phyloP scores from a whole-genome alignment of 2,797 vertebrate genomes.

The Myotis planiceps region DNA sequence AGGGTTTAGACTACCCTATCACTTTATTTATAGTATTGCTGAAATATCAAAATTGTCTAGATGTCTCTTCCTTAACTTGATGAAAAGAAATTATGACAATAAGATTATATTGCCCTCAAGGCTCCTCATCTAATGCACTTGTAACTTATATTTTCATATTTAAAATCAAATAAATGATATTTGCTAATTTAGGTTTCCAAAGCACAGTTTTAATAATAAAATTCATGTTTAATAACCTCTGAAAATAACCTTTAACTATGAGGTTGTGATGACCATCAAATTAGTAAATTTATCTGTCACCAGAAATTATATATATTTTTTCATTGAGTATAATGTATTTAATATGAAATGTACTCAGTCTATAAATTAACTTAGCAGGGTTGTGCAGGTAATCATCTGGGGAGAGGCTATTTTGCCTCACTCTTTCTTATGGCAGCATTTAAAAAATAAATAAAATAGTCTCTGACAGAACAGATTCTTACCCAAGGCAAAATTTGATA shows the following conservation, averaged over 20 bases:
- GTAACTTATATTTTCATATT: constrained; percentile 25
- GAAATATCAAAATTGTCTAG: background rate
- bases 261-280: background rate
- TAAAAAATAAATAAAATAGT: constrained; percentile 8
- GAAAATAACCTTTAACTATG: background rate
- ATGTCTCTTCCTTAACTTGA: background rate
- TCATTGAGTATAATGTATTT: background rate
- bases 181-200: background rate
- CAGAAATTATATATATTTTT: background rate
- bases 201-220: background rate
- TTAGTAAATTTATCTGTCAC: constrained; percentile 15
- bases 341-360: background rate
- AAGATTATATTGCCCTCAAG: background rate
- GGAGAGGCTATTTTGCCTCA: background rate
- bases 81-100: background rate
- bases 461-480: constrained; percentile 39
- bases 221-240: background rate
- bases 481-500: constrained; percentile 52
- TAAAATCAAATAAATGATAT: constrained; percentile 36
- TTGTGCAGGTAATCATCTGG: background rate
- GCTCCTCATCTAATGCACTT: background rate
- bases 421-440: background rate
- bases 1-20: background rate
- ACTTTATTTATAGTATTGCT: background rate
- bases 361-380: background rate